Evolutionary conservation across 1,140 invertebrate genomes (phyloP).

Genomic region (Monomorium pharaonis): DNA sequence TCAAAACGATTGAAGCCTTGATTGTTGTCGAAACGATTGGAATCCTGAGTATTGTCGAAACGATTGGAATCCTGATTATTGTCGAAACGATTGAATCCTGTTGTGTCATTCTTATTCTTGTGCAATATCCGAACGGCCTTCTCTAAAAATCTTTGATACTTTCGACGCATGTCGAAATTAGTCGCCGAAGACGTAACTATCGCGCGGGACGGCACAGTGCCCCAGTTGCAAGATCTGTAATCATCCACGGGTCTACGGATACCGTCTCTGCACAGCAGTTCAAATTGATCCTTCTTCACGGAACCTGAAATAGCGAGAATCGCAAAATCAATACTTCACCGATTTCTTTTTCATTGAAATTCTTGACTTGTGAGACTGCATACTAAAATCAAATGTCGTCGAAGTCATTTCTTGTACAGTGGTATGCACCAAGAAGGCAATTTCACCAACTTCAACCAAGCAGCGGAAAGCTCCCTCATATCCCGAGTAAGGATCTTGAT

Average conservation of each 20-base stretch:
- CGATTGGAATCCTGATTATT: slow-evolving; percentile 29
- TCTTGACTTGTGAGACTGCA: slow-evolving; percentile 66
- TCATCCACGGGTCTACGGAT: slow-evolving; percentile 89
- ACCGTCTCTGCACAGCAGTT: slow-evolving; percentile 95
- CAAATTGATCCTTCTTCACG: slow-evolving; percentile 90
- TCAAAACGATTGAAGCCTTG: neutral
- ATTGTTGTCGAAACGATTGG: slow-evolving; percentile 50
- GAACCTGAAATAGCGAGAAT: slow-evolving; percentile 80
- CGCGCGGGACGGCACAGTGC: slow-evolving; percentile 93
- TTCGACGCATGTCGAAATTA: slow-evolving; percentile 85
- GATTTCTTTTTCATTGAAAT: neutral
- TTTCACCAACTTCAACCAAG: slow-evolving; percentile 93
- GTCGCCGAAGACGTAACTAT: slow-evolving; percentile 94
- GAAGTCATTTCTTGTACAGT: slow-evolving; percentile 91
- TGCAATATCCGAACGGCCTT: slow-evolving; percentile 85
- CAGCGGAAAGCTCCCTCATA: slow-evolving; percentile 96
- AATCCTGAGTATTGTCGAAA: neutral
- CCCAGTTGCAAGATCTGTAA: slow-evolving; percentile 95
- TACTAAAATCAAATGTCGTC: slow-evolving; percentile 86
- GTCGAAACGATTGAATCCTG: slow-evolving; percentile 64
- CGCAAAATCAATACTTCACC: neutral
- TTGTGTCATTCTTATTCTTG: slow-evolving; percentile 47
- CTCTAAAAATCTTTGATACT: slow-evolving; percentile 86
- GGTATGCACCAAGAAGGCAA: slow-evolving; percentile 96
- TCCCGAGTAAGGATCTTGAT: slow-evolving; percentile 95